These are phyloP conservation scores for Ceratothoa steindachneri DNA, from an alignment of 2,888 invertebrate genomes.

Conservation along the genomic window DNA sequence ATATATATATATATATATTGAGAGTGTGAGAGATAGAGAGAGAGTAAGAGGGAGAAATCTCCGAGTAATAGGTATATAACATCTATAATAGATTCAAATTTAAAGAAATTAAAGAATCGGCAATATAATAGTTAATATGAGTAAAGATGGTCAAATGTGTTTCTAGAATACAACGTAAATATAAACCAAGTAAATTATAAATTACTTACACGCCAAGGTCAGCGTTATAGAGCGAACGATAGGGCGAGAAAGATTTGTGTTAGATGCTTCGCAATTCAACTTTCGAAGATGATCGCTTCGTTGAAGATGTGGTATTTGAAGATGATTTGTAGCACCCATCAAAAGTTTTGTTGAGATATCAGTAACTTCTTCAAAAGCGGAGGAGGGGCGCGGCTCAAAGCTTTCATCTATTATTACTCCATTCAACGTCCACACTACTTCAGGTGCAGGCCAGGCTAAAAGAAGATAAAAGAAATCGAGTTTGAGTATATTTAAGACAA, in stretches of 20 bases:
- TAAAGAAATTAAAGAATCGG: no score
- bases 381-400: background rate
- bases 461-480: background rate
- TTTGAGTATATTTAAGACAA: no score
- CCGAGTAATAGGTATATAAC: no score
- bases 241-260: background rate
- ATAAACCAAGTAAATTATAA: no score
- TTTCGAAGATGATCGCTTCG: constrained; percentile 9
- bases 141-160: no score
- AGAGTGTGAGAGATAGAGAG: no score
- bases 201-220: background rate
- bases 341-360: background rate
- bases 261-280: background rate
- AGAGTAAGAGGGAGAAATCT: no score
- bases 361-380: background rate
- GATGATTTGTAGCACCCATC: background rate
- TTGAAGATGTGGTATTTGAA: background rate
- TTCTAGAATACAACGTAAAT: no score
- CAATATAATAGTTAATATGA: no score
- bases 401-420: background rate
- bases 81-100: no score
- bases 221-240: background rate
- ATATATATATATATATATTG: no score
- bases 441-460: background rate
- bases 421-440: background rate